These are phyloP conservation scores for Cochlearius cochlearius DNA, from an alignment of 2,113 vertebrate species.

Conservation along the genomic window DNA sequence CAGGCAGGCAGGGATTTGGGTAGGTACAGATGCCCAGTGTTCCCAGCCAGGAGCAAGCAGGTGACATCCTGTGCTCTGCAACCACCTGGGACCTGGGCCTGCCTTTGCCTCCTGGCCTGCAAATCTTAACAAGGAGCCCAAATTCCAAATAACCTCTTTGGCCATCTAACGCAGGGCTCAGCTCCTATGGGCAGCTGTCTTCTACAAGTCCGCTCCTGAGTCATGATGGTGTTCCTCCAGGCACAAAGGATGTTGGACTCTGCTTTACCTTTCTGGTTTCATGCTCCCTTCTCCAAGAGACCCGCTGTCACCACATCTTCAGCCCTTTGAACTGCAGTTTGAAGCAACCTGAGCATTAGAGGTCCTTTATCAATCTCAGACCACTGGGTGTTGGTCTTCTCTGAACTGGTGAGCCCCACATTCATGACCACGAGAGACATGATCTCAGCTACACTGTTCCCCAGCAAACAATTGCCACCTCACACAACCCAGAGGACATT, in stretches of 20 bases:
- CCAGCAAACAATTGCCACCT: not conserved
- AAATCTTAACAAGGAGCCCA: not conserved
- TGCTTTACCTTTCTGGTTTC: not conserved
- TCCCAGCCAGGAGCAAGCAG: not conserved
- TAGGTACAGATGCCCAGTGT: not conserved
- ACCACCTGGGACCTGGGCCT: accelerated
- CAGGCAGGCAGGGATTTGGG: not conserved
- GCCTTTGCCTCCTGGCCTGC: not conserved
- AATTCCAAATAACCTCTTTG: not conserved
- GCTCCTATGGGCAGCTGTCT: not conserved
- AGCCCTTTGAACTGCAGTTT: not conserved
- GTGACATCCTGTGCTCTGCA: not conserved
- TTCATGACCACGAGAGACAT: not conserved
- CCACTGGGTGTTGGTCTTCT: not conserved
- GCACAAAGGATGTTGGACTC: not conserved
- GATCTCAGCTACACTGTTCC: not conserved
- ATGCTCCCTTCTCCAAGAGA: not conserved
- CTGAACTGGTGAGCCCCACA: not conserved
- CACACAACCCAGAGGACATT: not conserved
- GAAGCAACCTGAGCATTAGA: not conserved
- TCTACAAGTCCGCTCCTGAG: not conserved
- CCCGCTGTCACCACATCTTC: not conserved
- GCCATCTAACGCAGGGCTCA: not conserved
- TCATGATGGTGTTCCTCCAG: not conserved
- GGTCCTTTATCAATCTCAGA: not conserved